Evolutionary conservation across 2,888 invertebrate species (phyloP).

Genomic region (Volucella inflata): DNA sequence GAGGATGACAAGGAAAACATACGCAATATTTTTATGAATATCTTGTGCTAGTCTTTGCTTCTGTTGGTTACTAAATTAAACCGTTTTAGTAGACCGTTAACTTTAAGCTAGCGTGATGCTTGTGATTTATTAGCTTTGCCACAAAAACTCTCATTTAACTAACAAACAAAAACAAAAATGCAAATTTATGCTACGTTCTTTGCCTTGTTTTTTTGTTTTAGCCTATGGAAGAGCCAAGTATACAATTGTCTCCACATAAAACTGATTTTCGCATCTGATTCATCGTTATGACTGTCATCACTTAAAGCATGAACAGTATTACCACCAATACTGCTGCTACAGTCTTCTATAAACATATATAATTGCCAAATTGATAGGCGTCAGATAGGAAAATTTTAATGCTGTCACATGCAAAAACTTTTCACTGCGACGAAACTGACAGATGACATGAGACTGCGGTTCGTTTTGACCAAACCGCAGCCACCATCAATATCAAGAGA

Average conservation of each 20-base stretch:
- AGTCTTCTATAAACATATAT: slow-evolving; percentile 47
- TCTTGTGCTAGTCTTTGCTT: too few species aligned
- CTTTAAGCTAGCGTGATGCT: slow-evolving; percentile 56
- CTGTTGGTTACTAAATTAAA: slow-evolving; percentile 41
- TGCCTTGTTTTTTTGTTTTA: neutral
- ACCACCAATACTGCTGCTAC: neutral
- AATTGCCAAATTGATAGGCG: slow-evolving; percentile 73
- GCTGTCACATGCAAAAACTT: slow-evolving; percentile 70
- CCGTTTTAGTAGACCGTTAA: slow-evolving; percentile 67
- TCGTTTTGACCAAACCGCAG: slow-evolving; percentile 46
- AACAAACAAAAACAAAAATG: slow-evolving; percentile 38
- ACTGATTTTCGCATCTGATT: slow-evolving; percentile 14
- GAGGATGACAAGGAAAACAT: too few species aligned
- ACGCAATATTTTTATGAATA: too few species aligned
- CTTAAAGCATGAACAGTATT: too few species aligned
- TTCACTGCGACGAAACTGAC: slow-evolving; percentile 65
- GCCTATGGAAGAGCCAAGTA: slow-evolving; percentile 4
- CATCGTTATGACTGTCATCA: neutral
- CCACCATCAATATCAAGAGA: neutral
- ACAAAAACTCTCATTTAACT: slow-evolving; percentile 30
- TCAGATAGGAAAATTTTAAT: slow-evolving; percentile 66
- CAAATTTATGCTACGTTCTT: slow-evolving; percentile 50
- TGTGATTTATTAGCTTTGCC: slow-evolving; percentile 68
- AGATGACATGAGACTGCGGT: slow-evolving; percentile 68
- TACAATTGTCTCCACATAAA: slow-evolving; percentile 19